A percentile compares a stretch with the other conserved stretches of the same genome.
These are phyloP conservation scores for Megastigmus dorsalis DNA, from an alignment of 2,888 invertebrate species.

Conservation along the genomic window DNA sequence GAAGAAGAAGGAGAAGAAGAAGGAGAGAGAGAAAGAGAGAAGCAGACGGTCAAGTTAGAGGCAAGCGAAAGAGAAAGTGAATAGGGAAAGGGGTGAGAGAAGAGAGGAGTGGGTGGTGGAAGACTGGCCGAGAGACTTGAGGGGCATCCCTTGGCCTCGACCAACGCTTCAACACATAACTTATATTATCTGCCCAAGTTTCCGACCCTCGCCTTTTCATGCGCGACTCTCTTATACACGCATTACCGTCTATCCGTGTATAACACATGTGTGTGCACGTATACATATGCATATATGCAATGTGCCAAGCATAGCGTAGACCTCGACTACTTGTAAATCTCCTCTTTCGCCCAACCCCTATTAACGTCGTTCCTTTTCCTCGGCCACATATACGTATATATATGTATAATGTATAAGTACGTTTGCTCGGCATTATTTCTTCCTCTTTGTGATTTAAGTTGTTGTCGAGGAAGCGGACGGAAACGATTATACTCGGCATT, in stretches of 20 bases:
- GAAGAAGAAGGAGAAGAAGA: neutral
- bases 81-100: conserved; percentile 21
- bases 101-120: conserved; percentile 62
- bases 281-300: too few relatives aligned
- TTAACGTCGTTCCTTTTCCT: too few relatives aligned
- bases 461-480: neutral
- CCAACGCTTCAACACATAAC: conserved; percentile 50
- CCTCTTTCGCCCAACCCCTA: neutral
- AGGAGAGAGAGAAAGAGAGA: neutral
- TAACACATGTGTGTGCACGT: conserved; percentile 16
- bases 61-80: conserved; percentile 18
- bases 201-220: neutral
- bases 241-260: neutral
- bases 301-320: conserved; percentile 19
- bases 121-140: conserved; percentile 68
- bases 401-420: too few relatives aligned
- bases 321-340: conserved; percentile 40
- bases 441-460: neutral
- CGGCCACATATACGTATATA: too few relatives aligned
- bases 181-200: conserved; percentile 41
- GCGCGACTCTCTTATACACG: neutral
- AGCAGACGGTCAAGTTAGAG: conserved; percentile 42
- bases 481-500: too few relatives aligned
- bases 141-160: conserved; percentile 74
- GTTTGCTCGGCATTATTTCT: neutral